phyloP scores from a whole-genome alignment of 37 sponge, comb jelly and placozoan species.

The Mnemiopsis leidyi region DNA sequence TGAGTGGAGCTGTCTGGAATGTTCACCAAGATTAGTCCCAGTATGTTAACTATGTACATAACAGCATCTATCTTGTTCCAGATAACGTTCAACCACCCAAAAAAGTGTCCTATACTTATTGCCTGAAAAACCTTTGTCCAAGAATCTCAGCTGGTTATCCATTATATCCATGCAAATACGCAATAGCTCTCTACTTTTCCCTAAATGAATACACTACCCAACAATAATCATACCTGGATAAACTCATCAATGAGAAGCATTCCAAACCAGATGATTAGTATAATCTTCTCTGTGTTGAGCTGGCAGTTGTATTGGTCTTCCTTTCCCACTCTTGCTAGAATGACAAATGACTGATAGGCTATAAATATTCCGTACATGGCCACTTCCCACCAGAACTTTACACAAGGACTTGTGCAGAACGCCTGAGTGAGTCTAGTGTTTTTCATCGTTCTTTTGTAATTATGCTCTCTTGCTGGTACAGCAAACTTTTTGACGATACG shows the following conservation, averaged over 20 bases:
- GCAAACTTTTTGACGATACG: no score
- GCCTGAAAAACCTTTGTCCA: neutral
- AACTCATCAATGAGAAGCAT: slow-evolving; percentile 34
- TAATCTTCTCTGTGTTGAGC: neutral
- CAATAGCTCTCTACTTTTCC: no score
- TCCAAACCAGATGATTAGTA: neutral
- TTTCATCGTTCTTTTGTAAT: no score
- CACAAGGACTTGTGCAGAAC: slow-evolving; percentile 9
- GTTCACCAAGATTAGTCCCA: neutral
- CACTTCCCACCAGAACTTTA: slow-evolving; percentile 44
- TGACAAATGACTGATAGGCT: neutral
- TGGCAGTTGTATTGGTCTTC: neutral
- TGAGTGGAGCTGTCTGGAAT: no score
- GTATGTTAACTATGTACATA: slow-evolving; percentile 9
- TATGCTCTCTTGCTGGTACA: no score
- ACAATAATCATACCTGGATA: slow-evolving; percentile 3
- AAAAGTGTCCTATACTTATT: neutral
- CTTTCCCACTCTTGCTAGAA: slow-evolving; percentile 7
- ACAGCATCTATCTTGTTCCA: slow-evolving; percentile 41
- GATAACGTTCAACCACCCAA: neutral
- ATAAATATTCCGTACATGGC: slow-evolving; percentile 24
- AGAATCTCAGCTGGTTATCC: neutral
- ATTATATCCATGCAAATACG: neutral
- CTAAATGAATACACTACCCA: no score
- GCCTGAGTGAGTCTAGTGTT: neutral